A percentile compares a stretch with the other conserved stretches of the same genome.
Conservation (phyloP, 2,113 vertebrate genomes). For the Dinomys branickii region DNA sequence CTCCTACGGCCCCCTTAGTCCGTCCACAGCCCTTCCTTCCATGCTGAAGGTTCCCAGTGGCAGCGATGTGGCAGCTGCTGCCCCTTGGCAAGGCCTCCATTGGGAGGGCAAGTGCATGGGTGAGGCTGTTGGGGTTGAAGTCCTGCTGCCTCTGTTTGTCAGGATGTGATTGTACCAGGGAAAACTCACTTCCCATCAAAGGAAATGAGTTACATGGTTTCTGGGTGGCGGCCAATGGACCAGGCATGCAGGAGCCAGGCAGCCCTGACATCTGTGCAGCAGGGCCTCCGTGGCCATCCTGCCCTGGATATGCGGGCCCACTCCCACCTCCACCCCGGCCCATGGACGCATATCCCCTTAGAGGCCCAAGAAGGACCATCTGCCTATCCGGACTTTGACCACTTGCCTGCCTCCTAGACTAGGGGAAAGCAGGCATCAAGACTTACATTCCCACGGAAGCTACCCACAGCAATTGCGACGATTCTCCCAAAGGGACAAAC, state of each 20-base stretch:
- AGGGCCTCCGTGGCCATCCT: background rate
- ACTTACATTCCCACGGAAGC: background rate
- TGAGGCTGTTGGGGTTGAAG: background rate
- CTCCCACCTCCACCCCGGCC: background rate
- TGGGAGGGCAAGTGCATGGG: background rate
- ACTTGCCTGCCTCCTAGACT: background rate
- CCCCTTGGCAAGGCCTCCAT: background rate
- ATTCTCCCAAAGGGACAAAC: background rate
- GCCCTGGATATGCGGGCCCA: background rate
- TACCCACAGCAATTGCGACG: background rate
- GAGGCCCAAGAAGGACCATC: background rate
- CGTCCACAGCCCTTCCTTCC: background rate
- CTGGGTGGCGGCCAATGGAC: no score
- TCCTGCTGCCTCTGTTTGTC: background rate
- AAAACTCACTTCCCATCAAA: background rate
- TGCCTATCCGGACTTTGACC: background rate
- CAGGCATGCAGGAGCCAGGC: background rate
- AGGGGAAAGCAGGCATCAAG: background rate
- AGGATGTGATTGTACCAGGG: background rate
- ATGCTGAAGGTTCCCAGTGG: background rate
- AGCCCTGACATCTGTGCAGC: background rate
- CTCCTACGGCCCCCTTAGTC: background rate
- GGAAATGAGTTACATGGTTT: background rate
- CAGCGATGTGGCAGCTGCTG: background rate
- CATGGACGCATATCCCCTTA: background rate